Conservation (phyloP, 2,113 vertebrate species). For the Oreocharis arfaki region DNA sequence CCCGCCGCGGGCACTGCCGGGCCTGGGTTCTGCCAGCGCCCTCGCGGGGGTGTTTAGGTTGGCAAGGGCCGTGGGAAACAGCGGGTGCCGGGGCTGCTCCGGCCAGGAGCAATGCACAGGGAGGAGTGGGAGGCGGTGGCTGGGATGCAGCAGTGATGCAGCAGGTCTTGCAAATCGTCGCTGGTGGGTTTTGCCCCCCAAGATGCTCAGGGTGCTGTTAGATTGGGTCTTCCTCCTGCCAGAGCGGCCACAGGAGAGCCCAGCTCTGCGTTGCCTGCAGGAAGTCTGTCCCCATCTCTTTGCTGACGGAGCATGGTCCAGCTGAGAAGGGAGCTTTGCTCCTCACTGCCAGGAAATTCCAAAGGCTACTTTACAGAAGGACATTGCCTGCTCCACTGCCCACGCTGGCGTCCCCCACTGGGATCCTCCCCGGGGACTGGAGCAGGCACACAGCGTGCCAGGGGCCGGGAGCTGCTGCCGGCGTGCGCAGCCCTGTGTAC, state of each 20-base stretch:
- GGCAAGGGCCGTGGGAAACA: not conserved
- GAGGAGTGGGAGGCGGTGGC: not conserved
- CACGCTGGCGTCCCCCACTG: not conserved
- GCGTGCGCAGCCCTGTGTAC: not conserved
- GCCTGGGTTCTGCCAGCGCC: not conserved
- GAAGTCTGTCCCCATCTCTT: not conserved
- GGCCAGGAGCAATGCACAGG: rapidly evolving
- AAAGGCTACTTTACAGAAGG: not conserved
- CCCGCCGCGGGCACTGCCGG: rapidly evolving
- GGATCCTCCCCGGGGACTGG: not conserved
- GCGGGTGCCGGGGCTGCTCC: rapidly evolving
- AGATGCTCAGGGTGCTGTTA: not conserved
- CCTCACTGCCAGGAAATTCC: not conserved
- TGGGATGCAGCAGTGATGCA: not conserved
- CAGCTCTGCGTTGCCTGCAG: rapidly evolving
- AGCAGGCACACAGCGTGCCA: not conserved
- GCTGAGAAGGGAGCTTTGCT: not conserved
- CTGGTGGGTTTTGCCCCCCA: not conserved
- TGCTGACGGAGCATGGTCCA: rapidly evolving
- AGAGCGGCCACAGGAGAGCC: not conserved
- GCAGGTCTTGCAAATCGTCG: rapidly evolving
- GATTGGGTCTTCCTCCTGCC: not conserved
- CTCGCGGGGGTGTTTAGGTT: not conserved
- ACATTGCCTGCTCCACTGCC: not conserved
- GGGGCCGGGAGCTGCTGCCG: not conserved